A percentile compares a stretch with the other conserved stretches of the same genome.
These are phyloP conservation scores for Oceanites oceanicus DNA, from an alignment of 2,113 vertebrate species.

Conservation along the genomic window DNA sequence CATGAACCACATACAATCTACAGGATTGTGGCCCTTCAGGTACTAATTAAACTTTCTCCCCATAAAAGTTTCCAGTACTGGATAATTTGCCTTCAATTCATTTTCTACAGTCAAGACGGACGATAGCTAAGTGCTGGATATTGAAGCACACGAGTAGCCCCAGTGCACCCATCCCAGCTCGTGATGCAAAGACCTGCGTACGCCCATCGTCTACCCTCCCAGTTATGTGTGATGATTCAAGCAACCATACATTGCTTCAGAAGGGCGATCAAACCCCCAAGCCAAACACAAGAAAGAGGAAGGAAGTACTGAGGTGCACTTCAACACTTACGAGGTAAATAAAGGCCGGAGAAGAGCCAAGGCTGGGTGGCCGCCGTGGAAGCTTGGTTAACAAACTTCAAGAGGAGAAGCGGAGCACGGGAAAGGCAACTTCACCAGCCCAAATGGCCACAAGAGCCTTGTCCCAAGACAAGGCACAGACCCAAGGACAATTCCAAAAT, in stretches of 20 bases:
- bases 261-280: not conserved
- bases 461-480: not conserved
- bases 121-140: not conserved
- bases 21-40: not conserved
- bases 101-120: not conserved
- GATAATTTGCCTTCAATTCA: not conserved
- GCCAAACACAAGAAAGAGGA: not conserved
- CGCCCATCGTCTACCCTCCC: not conserved
- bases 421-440: not conserved
- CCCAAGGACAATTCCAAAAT: not conserved
- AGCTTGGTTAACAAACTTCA: not conserved
- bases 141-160: not conserved
- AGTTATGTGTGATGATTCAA: not conserved
- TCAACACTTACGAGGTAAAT: not conserved
- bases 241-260: not conserved
- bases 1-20: not conserved
- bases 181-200: not conserved
- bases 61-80: not conserved
- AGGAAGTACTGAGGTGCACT: not conserved
- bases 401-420: accelerated
- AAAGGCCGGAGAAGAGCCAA: not conserved
- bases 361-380: not conserved
- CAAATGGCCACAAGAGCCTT: not conserved
- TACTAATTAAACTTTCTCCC: not conserved
- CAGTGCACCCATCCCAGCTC: not conserved